Conservation (phyloP, 2,797 vertebrate genomes). For the Allochrocebus solatus region DNA sequence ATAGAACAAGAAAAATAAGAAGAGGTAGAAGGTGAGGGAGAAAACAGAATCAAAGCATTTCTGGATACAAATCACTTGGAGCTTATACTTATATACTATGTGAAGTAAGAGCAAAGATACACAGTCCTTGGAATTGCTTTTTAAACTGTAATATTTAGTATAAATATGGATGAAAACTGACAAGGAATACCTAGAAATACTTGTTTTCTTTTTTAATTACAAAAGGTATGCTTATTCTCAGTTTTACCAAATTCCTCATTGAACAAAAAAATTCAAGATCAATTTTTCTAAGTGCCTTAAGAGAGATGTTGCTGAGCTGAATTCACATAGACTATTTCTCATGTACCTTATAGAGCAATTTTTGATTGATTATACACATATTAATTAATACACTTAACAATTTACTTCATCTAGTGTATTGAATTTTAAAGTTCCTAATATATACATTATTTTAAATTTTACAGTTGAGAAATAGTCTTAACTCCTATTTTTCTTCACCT, state of each 20-base stretch:
- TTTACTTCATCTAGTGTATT: neutral
- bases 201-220: neutral
- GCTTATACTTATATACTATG: no score
- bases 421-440: neutral
- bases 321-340: neutral
- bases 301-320: neutral
- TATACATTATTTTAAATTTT: neutral
- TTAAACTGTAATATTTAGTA: neutral
- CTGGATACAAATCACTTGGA: neutral
- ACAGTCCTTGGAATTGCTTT: neutral
- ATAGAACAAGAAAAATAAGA: neutral
- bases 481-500: neutral
- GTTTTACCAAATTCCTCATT: neutral
- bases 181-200: neutral
- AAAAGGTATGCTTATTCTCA: neutral
- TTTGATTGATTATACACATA: neutral
- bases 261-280: neutral
- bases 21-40: no score
- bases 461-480: neutral
- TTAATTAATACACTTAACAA: neutral
- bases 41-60: neutral
- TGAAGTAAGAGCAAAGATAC: neutral
- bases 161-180: neutral
- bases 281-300: neutral
- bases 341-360: neutral